Evolutionary conservation across 1,140 invertebrate species (phyloP).

Genomic region (Wiebesia pumilae): DNA sequence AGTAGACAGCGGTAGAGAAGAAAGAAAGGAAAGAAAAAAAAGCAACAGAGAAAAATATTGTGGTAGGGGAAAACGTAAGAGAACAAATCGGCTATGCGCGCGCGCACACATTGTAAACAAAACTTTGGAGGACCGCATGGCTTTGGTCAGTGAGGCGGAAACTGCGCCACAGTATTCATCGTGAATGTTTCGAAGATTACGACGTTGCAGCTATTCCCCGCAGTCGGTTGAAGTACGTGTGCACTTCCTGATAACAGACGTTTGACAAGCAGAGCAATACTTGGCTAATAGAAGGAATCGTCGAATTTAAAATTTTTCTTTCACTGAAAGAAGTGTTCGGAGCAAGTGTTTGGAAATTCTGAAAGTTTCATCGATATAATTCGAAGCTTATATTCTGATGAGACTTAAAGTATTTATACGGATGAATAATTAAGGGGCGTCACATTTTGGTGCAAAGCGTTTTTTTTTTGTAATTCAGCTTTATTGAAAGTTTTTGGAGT

Average conservation of each 20-base stretch:
- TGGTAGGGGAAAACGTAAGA: neutral
- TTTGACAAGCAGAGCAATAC: too few relatives aligned
- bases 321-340: too few relatives aligned
- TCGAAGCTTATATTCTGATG: too few relatives aligned
- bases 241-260: neutral
- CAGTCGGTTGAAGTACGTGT: neutral
- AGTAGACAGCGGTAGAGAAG: neutral
- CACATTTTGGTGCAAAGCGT: too few relatives aligned
- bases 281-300: too few relatives aligned
- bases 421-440: too few relatives aligned
- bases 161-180: slow-evolving; percentile 56
- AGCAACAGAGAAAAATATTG: neutral
- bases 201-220: neutral
- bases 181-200: neutral
- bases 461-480: too few relatives aligned
- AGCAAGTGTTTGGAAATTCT: too few relatives aligned
- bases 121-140: slow-evolving; percentile 65
- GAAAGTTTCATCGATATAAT: too few relatives aligned
- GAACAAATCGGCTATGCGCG: slow-evolving; percentile 21
- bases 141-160: slow-evolving; percentile 66
- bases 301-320: too few relatives aligned
- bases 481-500: too few relatives aligned
- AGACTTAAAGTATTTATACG: too few relatives aligned
- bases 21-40: neutral
- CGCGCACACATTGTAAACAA: slow-evolving; percentile 62